A percentile compares a stretch with the other conserved stretches of the same genome.
These are phyloP conservation scores for Atethmia centrago DNA, from an alignment of 2,888 invertebrate species.

Conservation along the genomic window DNA sequence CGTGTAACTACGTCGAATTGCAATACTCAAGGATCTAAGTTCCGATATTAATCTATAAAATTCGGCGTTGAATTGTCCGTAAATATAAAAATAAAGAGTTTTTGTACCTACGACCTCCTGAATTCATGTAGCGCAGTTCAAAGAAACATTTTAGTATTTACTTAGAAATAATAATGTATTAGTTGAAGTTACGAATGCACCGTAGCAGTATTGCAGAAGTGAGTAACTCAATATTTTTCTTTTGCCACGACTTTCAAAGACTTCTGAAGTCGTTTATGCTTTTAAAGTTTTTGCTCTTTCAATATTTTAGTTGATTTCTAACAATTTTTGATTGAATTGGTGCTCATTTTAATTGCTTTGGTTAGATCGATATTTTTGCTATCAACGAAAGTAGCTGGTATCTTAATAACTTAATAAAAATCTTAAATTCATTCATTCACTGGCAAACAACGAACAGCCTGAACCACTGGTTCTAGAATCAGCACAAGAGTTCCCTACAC, in stretches of 20 bases:
- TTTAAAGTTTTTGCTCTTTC: not conserved
- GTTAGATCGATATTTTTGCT: not conserved
- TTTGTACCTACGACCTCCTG: not conserved
- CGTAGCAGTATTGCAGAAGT: not conserved
- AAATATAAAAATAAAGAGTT: not conserved
- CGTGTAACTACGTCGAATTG: too few relatives aligned
- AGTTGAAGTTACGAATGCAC: not conserved
- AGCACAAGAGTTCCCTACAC: too few relatives aligned
- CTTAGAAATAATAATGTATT: slow-evolving; percentile 9
- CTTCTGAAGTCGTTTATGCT: slow-evolving; percentile 7
- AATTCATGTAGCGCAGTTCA: not conserved
- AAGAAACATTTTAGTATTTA: not conserved
- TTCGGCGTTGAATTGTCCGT: not conserved
- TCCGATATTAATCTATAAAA: not conserved
- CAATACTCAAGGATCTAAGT: not conserved
- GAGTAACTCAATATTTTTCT: slow-evolving; percentile 8
- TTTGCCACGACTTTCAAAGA: not conserved
- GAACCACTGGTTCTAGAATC: too few relatives aligned
- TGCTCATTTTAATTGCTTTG: not conserved
- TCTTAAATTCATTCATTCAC: too few relatives aligned
- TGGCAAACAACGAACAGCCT: too few relatives aligned
- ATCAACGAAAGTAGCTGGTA: too few relatives aligned
- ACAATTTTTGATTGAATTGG: not conserved
- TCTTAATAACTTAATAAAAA: too few relatives aligned
- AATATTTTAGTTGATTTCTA: not conserved